Evolutionary conservation across 2,888 invertebrate species (phyloP).

Genomic region (Shargacucullia verbasci): DNA sequence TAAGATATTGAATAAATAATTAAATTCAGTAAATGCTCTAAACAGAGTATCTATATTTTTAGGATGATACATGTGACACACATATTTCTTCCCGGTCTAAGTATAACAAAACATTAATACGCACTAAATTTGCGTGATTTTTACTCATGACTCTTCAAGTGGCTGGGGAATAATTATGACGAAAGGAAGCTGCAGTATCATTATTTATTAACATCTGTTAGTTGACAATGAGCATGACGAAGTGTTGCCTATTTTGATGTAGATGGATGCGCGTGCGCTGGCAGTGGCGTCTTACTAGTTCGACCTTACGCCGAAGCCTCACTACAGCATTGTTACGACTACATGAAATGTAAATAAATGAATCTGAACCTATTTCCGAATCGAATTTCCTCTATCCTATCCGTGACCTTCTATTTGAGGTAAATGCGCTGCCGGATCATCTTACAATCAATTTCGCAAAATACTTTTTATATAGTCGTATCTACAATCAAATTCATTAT

Average conservation of each 20-base stretch:
- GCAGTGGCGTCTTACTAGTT: constrained; percentile 49
- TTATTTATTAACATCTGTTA: constrained; percentile 48
- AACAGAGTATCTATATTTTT: no score
- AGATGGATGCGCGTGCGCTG: constrained; percentile 66
- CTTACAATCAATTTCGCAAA: constrained; percentile 15
- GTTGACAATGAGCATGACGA: constrained; percentile 54
- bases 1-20: no score
- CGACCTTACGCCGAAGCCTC: constrained; percentile 47
- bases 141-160: constrained; percentile 42
- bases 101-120: constrained; percentile 3
- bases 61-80: no score
- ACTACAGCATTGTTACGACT: constrained; percentile 27
- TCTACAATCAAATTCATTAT: no score
- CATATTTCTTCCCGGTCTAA: no score
- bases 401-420: constrained; percentile 62
- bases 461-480: neutral
- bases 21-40: no score
- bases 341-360: constrained; percentile 55
- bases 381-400: constrained; percentile 66
- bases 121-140: constrained; percentile 42
- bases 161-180: constrained; percentile 37
- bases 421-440: constrained; percentile 44
- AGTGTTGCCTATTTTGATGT: constrained; percentile 70
- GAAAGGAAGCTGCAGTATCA: constrained; percentile 43
- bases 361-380: constrained; percentile 59